Percentiles rank a stretch among this genome's conserved stretches.
These are phyloP conservation scores for Synergus laeviventris DNA, from an alignment of 2,888 invertebrate genomes.

Conservation along the genomic window DNA sequence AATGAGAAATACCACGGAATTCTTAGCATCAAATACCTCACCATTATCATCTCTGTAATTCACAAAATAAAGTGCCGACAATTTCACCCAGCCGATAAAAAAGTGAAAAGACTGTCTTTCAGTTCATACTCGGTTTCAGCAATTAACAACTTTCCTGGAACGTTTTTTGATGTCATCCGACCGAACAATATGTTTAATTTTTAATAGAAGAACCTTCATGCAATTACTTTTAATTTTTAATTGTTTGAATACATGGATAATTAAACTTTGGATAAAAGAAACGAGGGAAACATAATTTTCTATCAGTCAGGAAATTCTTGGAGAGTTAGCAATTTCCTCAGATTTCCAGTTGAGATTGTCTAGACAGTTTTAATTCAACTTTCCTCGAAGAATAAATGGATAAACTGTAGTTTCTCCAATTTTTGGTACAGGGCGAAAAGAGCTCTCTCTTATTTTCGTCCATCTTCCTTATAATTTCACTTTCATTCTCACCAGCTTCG, in stretches of 20 bases:
- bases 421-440: not conserved
- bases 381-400: not conserved
- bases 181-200: no score
- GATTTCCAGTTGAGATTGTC: not conserved
- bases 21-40: constrained; percentile 26
- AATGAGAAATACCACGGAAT: constrained; percentile 5
- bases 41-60: constrained; percentile 9
- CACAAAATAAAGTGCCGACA: constrained; percentile 30
- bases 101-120: not conserved
- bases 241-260: not conserved
- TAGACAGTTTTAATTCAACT: constrained; percentile 13
- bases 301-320: not conserved
- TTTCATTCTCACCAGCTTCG: constrained; percentile 24
- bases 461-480: not conserved
- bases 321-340: not conserved
- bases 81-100: constrained; percentile 11
- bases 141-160: not conserved
- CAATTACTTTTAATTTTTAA: no score
- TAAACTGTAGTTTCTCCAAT: not conserved
- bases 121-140: not conserved
- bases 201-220: no score
- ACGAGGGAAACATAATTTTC: not conserved
- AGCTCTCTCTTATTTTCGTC: not conserved
- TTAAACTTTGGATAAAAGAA: not conserved
- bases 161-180: not conserved